A percentile compares a stretch with the other conserved stretches of the same genome.
These are phyloP conservation scores for Rynchops niger DNA, from an alignment of 2,113 vertebrate species.

Conservation along the genomic window DNA sequence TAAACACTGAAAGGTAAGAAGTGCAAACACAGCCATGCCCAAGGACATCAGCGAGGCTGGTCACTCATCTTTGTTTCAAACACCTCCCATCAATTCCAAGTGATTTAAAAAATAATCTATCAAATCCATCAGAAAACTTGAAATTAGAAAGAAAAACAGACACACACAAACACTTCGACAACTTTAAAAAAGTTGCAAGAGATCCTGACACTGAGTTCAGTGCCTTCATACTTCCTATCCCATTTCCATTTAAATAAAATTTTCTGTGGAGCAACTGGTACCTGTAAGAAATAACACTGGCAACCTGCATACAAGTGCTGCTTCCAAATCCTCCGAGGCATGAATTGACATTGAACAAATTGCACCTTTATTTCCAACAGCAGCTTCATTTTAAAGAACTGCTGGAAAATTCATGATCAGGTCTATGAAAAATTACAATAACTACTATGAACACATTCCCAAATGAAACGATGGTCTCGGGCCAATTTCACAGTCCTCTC, in stretches of 20 bases:
- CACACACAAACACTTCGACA: not conserved
- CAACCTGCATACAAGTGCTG: not conserved
- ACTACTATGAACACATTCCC: not conserved
- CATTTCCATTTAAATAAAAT: not conserved
- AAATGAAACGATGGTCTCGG: rapidly evolving
- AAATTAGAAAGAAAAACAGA: not conserved
- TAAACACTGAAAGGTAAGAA: not conserved
- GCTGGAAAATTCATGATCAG: slow-evolving; percentile 16
- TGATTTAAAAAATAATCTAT: not conserved
- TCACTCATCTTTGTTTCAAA: not conserved
- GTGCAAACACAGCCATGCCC: not conserved
- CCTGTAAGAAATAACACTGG: not conserved
- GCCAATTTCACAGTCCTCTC: not conserved
- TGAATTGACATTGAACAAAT: not conserved
- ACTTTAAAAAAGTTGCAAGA: not conserved
- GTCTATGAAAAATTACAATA: slow-evolving; percentile 11
- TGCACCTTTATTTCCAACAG: not conserved
- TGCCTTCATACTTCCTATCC: not conserved
- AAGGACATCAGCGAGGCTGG: not conserved
- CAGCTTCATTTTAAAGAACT: not conserved
- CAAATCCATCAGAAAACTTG: not conserved
- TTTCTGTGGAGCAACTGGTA: not conserved
- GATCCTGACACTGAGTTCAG: not conserved
- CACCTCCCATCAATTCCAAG: not conserved
- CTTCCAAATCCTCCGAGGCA: not conserved